Evolutionary conservation across 2,888 invertebrate species (phyloP).

Genomic region (Eupithecia tripunctaria): DNA sequence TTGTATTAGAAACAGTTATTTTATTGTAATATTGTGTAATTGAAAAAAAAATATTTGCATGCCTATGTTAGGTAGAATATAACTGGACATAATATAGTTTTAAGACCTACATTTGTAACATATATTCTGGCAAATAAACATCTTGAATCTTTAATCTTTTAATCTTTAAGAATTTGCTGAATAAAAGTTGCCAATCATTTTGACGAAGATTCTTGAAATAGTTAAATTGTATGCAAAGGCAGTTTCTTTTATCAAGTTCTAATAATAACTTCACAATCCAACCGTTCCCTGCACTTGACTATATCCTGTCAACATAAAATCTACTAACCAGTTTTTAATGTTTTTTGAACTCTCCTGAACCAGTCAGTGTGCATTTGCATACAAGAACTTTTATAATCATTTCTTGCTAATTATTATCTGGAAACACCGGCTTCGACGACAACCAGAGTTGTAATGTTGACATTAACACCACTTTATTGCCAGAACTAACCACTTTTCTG

Average conservation of each 20-base stretch:
- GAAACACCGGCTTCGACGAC: constrained; percentile 10
- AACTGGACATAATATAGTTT: no score
- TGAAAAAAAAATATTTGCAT: no score
- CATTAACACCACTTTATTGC: constrained; percentile 7
- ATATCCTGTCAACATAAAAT: constrained; percentile 12
- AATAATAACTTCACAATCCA: constrained; percentile 1
- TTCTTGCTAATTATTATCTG: constrained; percentile 17
- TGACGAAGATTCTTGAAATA: no score
- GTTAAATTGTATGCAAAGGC: not conserved
- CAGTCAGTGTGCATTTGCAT: constrained; percentile 16
- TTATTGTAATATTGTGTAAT: no score
- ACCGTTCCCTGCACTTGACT: not conserved
- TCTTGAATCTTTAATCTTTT: no score
- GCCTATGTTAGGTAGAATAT: no score
- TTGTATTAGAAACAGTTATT: no score
- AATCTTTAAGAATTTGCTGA: no score
- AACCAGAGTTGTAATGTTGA: constrained; percentile 6
- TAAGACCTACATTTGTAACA: no score
- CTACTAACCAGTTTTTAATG: not conserved
- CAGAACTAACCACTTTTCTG: constrained; percentile 7
- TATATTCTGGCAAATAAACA: no score
- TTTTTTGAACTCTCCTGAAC: constrained; percentile 8
- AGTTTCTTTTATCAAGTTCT: not conserved
- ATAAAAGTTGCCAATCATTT: no score
- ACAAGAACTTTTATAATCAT: constrained; percentile 16